A percentile compares a stretch with the other conserved stretches of the same genome.
These are phyloP conservation scores for Varanus salvator DNA, from an alignment of 2,113 vertebrate genomes.

Conservation along the genomic window DNA sequence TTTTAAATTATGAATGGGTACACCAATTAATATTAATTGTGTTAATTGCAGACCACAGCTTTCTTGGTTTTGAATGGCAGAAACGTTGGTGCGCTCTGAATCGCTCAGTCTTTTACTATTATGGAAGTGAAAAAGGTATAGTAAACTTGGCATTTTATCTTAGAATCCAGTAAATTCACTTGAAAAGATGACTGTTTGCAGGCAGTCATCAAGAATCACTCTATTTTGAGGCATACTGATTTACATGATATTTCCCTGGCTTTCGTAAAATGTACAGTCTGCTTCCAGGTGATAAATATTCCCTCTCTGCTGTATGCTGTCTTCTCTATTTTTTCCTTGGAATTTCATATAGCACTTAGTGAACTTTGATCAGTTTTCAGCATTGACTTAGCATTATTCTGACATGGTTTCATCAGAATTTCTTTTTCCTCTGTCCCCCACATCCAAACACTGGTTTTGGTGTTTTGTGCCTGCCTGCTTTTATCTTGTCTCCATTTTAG, in stretches of 20 bases:
- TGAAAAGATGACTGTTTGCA: neutral
- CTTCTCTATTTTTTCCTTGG: slow-evolving; percentile 16
- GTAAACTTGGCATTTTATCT: neutral
- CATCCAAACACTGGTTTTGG: slow-evolving; percentile 14
- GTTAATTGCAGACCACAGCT: slow-evolving; percentile 90
- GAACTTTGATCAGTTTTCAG: slow-evolving; percentile 40
- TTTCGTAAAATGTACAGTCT: neutral
- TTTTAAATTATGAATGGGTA: neutral
- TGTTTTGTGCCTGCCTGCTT: slow-evolving; percentile 1
- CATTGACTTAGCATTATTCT: slow-evolving; percentile 13
- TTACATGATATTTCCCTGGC: slow-evolving; percentile 29
- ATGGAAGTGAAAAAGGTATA: slow-evolving; percentile 95
- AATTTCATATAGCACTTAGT: slow-evolving; percentile 29
- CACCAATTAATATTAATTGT: slow-evolving; percentile 3
- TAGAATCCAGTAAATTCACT: slow-evolving; percentile 5
- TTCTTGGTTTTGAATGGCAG: slow-evolving; percentile 97
- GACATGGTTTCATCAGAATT: slow-evolving; percentile 43
- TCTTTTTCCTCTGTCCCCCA: slow-evolving; percentile 30
- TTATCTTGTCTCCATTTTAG: neutral
- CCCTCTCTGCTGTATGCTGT: slow-evolving; percentile 17
- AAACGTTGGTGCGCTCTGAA: slow-evolving; percentile 96
- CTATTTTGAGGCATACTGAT: neutral
- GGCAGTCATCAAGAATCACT: neutral
- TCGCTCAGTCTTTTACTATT: slow-evolving; percentile 91
- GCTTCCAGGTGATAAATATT: slow-evolving; percentile 36